Evolutionary conservation across 2,113 vertebrate genomes (phyloP).

Genomic region (Myotis lucifugus): DNA sequence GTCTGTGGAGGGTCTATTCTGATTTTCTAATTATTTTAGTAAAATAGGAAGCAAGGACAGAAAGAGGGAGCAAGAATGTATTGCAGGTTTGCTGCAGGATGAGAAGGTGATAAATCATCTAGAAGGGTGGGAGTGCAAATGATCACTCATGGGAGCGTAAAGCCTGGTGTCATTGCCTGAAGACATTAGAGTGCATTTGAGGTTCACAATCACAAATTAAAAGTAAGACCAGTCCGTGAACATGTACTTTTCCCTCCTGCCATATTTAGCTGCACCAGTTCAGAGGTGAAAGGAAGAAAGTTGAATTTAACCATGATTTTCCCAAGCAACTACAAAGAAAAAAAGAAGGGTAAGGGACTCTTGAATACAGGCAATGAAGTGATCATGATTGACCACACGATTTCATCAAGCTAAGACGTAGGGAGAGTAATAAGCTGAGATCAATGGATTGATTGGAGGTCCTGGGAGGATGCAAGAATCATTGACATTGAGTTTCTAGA

Average conservation of each 20-base stretch:
- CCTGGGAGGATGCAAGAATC: neutral
- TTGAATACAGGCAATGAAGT: neutral
- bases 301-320: neutral
- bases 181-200: neutral
- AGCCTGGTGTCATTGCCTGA: neutral
- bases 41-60: neutral
- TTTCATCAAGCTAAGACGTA: neutral
- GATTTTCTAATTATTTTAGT: constrained; percentile 40
- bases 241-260: neutral
- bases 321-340: neutral
- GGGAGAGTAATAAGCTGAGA: neutral
- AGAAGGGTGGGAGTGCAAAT: neutral
- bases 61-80: neutral
- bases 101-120: neutral
- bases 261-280: neutral
- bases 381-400: neutral
- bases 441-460: neutral
- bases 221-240: neutral
- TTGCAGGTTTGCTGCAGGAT: neutral
- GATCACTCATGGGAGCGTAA: neutral
- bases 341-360: neutral
- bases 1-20: neutral
- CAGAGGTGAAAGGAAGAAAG: neutral
- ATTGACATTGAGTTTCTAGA: neutral
- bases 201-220: neutral